Percentiles rank a stretch among this genome's conserved stretches.
These are phyloP conservation scores for Sphyrna mokarran DNA, from an alignment of 2,113 vertebrate species.

Conservation along the genomic window DNA sequence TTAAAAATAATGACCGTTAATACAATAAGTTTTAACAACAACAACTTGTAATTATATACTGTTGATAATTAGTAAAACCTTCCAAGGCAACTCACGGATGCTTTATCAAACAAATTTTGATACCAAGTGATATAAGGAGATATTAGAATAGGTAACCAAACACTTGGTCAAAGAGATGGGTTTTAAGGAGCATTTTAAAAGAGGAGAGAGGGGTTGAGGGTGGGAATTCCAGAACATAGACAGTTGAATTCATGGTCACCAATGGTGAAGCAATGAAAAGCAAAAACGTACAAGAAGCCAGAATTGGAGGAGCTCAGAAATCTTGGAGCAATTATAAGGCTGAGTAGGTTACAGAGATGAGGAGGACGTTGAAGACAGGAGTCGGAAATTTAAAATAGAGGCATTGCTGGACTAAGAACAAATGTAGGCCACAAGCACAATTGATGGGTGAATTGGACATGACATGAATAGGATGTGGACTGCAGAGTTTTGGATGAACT, in stretches of 20 bases:
- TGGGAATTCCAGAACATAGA: neutral
- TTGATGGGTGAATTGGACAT: neutral
- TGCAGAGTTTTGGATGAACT: neutral
- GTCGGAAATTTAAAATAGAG: neutral
- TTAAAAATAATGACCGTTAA: neutral
- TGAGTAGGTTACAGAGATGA: neutral
- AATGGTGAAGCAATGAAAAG: neutral
- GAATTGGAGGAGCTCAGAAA: neutral
- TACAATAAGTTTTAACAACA: neutral
- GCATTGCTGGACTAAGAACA: neutral
- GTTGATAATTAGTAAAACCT: neutral
- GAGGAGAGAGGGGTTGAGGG: neutral
- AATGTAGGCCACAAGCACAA: neutral
- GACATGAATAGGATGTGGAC: neutral
- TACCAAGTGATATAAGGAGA: neutral
- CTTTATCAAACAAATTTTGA: neutral
- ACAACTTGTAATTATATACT: neutral
- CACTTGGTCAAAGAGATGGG: neutral
- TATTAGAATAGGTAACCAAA: neutral
- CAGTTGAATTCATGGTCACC: neutral
- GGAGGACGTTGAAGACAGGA: neutral
- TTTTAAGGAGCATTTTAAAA: neutral
- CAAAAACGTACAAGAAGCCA: neutral
- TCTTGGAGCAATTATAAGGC: neutral
- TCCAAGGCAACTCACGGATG: too few species aligned